Evolutionary conservation across 1,140 invertebrate species (phyloP), one percentile per base, ranked within the genome.

Genomic region (Aethina tumida): DNA sequence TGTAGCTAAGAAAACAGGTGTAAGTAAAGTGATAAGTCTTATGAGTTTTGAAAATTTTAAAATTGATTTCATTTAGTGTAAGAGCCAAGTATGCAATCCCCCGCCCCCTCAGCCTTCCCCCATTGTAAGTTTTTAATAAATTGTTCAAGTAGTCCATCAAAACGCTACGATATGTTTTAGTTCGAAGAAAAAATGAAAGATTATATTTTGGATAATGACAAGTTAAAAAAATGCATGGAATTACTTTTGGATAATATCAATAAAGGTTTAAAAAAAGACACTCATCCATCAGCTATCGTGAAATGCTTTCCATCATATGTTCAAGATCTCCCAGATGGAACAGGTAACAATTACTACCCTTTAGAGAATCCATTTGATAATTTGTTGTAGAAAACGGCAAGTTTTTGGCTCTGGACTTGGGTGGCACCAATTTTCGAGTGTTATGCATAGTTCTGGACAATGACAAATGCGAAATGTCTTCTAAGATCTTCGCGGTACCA

Each of bases 401-500:
- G 66, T 97, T 93, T 62, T 67, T 99, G 55, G 95, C 96, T 0
- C 67, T 99, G 43, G 96, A 99, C 70, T 73, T 99, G 46, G 96
- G 96, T 17, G 96, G 96, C 1, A 99, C 95, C 10, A 98, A 99
- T 64, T 98, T 98, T 67, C 77, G 96, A 40, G 94, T 99, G 5
- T 66, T 97, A 16, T 71, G 97, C 2, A 92, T 98, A 50, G 80
- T 86, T 34, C 66, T 97, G 26, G 72, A 82, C 21, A 81, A 79
- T 14, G 75, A 81, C 48, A 76, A 77, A 40, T 88, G 85, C 51
- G 77, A 82, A 43, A 97, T 97, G 83, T 81, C 92, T 54, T 93
- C 89, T 29, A 94, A 96, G 68, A 97, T 97, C 49, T 99, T 88
- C 64, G 85, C 90, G 7, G 87, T 98, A 51, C 91, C 95, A 22